These are phyloP conservation scores for Alectura lathami DNA, from an alignment of 2,113 vertebrate species.

Conservation along the genomic window DNA sequence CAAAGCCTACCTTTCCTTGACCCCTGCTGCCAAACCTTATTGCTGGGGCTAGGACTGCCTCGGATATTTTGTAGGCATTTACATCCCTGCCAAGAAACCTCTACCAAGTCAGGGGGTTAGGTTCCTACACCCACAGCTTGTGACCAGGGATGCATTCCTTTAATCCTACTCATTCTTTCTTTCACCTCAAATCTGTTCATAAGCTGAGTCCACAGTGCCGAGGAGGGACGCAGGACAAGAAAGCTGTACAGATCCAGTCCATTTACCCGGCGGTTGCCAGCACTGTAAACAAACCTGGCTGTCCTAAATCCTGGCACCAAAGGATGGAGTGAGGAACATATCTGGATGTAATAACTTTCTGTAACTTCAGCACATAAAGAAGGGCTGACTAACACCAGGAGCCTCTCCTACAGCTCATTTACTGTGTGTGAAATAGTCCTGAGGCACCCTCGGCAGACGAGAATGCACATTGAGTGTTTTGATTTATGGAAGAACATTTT, in stretches of 20 bases:
- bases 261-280: neutral
- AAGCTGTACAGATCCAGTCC: neutral
- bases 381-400: conserved; percentile 30
- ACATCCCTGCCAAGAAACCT: neutral
- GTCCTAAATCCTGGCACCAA: conserved; percentile 1
- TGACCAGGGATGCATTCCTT: neutral
- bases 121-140: neutral
- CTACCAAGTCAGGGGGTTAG: neutral
- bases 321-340: neutral
- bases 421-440: neutral
- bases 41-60: neutral
- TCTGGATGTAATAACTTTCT: neutral
- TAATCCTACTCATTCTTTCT: neutral
- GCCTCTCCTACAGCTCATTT: conserved; percentile 30
- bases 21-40: neutral
- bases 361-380: conserved; percentile 18
- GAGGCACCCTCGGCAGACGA: neutral
- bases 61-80: neutral
- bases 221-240: neutral
- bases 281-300: neutral
- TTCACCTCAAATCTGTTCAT: neutral
- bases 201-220: neutral
- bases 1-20: neutral
- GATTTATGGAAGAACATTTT: conserved; percentile 42
- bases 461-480: conserved; percentile 23